Conservation (phyloP, 2,113 vertebrate genomes). For the Anoura caudifer region DNA sequence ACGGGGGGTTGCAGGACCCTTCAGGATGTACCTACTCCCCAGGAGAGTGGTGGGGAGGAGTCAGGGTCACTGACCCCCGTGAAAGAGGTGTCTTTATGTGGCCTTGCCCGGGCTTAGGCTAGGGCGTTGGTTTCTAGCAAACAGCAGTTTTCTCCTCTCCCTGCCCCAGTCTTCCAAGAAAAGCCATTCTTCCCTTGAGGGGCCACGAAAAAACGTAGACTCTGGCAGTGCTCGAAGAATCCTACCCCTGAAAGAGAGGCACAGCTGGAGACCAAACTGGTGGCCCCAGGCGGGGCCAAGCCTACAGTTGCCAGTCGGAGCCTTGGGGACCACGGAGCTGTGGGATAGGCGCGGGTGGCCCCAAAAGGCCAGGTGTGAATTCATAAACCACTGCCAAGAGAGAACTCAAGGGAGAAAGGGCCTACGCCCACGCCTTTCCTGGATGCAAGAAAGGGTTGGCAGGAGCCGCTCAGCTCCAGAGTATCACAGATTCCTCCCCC, state of each 20-base stretch:
- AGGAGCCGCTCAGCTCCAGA: slow-evolving; percentile 57
- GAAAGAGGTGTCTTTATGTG: neutral
- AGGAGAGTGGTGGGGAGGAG: too few relatives aligned
- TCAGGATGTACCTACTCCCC: neutral
- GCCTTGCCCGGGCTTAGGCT: neutral
- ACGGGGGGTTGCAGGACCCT: slow-evolving; percentile 36
- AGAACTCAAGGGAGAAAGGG: slow-evolving; percentile 81
- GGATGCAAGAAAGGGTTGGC: slow-evolving; percentile 82
- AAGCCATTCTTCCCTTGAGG: slow-evolving; percentile 13
- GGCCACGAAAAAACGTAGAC: neutral
- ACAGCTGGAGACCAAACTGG: neutral
- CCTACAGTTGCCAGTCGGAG: neutral
- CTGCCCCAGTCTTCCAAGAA: slow-evolving; percentile 79
- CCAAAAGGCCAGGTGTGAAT: slow-evolving; percentile 84
- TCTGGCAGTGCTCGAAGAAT: neutral
- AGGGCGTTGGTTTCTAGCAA: slow-evolving; percentile 78
- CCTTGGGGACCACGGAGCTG: slow-evolving; percentile 61
- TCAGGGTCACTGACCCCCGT: neutral
- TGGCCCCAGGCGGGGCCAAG: neutral
- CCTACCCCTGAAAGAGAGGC: neutral
- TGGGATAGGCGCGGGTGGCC: slow-evolving; percentile 71
- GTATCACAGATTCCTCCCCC: neutral
- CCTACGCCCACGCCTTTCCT: slow-evolving; percentile 78
- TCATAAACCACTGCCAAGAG: slow-evolving; percentile 77
- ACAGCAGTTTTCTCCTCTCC: slow-evolving; percentile 33